These are phyloP conservation scores for Micromys minutus DNA, from an alignment of 2,113 vertebrate species.

Conservation along the genomic window DNA sequence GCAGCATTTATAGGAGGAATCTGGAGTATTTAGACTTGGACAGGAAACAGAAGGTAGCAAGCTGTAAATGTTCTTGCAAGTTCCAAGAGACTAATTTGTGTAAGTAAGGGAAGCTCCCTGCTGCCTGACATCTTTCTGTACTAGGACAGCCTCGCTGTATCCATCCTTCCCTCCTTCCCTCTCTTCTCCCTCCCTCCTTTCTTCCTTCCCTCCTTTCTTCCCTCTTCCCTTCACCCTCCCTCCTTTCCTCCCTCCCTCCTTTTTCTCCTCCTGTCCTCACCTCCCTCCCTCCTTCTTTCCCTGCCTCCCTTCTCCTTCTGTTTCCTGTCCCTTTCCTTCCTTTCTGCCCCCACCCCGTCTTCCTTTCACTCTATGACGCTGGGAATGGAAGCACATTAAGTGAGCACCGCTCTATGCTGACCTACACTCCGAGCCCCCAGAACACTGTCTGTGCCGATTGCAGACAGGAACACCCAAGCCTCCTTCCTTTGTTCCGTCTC, in stretches of 20 bases:
- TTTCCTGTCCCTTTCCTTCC: no score
- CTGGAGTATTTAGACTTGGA: no score
- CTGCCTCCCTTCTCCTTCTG: no score
- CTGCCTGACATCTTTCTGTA: not conserved
- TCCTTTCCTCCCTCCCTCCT: no score
- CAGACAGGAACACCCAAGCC: accelerated
- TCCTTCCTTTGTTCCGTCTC: not conserved
- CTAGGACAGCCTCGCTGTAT: not conserved
- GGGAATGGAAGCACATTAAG: not conserved
- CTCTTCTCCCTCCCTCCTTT: accelerated
- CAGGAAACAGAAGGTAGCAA: not conserved
- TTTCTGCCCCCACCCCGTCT: not conserved
- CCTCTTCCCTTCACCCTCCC: no score
- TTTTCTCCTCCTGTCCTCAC: no score
- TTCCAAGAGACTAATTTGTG: not conserved
- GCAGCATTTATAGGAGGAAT: no score
- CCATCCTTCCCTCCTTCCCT: accelerated
- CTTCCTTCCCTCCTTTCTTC: accelerated
- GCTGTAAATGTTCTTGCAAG: not conserved
- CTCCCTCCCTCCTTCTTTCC: not conserved
- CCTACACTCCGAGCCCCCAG: not conserved
- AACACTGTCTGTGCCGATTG: not conserved
- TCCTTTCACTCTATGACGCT: not conserved
- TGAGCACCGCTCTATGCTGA: not conserved
- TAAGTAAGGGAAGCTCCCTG: not conserved